These are phyloP conservation scores for Opisthograptis luteolata DNA, from an alignment of 2,888 invertebrate species.

Conservation along the genomic window DNA sequence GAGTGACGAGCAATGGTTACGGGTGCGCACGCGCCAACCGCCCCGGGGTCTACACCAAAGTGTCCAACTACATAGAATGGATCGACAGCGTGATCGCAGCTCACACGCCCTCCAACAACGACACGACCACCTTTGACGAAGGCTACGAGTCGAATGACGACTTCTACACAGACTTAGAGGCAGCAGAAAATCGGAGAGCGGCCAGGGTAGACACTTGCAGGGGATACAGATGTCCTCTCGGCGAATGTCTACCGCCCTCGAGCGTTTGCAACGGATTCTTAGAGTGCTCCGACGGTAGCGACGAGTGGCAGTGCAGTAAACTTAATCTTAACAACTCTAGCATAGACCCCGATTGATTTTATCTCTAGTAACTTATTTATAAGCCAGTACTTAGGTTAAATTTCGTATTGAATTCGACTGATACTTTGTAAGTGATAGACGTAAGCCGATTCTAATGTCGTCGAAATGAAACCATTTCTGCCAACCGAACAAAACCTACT, in stretches of 20 bases:
- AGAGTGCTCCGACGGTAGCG: slow-evolving; percentile 91
- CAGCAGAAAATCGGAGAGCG: slow-evolving; percentile 69
- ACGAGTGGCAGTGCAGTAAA: slow-evolving; percentile 85
- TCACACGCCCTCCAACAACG: slow-evolving; percentile 58
- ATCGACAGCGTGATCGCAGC: slow-evolving; percentile 84
- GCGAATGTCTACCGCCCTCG: slow-evolving; percentile 88
- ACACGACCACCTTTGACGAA: slow-evolving; percentile 43
- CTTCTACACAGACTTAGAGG: slow-evolving; percentile 70
- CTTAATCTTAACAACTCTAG: slow-evolving; percentile 54
- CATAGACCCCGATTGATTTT: slow-evolving; percentile 63
- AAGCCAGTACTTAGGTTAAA: slow-evolving; percentile 71
- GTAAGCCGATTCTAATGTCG: slow-evolving; percentile 37
- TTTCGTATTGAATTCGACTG: slow-evolving; percentile 73
- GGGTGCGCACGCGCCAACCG: slow-evolving; percentile 91
- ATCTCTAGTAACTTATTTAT: slow-evolving; percentile 45
- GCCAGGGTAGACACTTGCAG: slow-evolving; percentile 77
- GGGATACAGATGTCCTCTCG: slow-evolving; percentile 90
- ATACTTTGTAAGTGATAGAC: slow-evolving; percentile 75
- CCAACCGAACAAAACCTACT: slow-evolving; percentile 18
- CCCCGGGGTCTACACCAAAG: slow-evolving; percentile 93
- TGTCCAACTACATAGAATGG: slow-evolving; percentile 89
- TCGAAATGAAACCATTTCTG: slow-evolving; percentile 32
- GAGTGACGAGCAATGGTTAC: slow-evolving; percentile 92
- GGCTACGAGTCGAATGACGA: slow-evolving; percentile 58
- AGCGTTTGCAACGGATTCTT: slow-evolving; percentile 91